phyloP scores from a whole-genome alignment of 2,113 vertebrate species.

The Astatotilapia flaviijosephi region DNA sequence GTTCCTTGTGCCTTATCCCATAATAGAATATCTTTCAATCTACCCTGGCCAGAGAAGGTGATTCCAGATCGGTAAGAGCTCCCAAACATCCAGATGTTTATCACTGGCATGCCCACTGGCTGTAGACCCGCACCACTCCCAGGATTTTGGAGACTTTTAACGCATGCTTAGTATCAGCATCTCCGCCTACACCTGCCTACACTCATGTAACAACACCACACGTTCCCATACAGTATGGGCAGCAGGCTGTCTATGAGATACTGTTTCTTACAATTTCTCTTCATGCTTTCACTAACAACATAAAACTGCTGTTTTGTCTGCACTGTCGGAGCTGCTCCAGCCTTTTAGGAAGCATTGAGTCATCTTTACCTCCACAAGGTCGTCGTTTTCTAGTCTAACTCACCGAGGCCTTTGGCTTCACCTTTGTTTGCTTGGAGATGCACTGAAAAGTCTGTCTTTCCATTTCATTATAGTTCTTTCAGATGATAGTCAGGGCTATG shows the following conservation, averaged over 20 bases:
- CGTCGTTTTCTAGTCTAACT: not conserved
- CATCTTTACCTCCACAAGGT: not conserved
- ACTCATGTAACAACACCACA: not conserved
- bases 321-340: not conserved
- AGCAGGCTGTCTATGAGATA: not conserved
- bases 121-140: not conserved
- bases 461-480: conserved; percentile 35
- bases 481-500: conserved; percentile 49
- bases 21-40: conserved; percentile 97
- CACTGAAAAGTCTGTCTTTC: conserved; percentile 4
- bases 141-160: not conserved
- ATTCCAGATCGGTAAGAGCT: conserved; percentile 93
- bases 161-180: conserved; percentile 49
- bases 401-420: not conserved
- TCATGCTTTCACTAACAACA: conserved; percentile 64
- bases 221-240: not conserved
- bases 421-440: conserved; percentile 32
- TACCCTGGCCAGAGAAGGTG: conserved; percentile 97
- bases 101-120: conserved; percentile 59
- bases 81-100: conserved; percentile 18
- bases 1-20: conserved; percentile 75
- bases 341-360: not conserved
- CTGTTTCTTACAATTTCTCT: not conserved
- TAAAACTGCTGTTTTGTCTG: not conserved
- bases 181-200: not conserved